These are phyloP conservation scores for Eucera pruinosa DNA, from an alignment of 2,888 invertebrate genomes.

Conservation along the genomic window DNA sequence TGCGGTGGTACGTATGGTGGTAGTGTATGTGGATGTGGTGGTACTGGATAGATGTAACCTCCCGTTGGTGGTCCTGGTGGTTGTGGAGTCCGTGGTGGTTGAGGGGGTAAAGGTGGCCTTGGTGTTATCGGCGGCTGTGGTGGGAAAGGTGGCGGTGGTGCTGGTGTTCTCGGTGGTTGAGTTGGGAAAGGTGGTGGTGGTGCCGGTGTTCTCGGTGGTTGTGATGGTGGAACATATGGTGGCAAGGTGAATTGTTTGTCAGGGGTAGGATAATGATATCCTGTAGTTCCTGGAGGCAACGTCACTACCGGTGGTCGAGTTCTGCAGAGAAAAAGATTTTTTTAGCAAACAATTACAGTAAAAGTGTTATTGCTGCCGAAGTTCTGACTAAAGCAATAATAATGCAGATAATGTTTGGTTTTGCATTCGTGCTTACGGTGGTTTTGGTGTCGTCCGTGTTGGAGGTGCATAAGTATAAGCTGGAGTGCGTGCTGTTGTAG, in stretches of 20 bases:
- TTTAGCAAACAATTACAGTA: background rate
- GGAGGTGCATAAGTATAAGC: too few species aligned
- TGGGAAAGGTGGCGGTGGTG: constrained; percentile 40
- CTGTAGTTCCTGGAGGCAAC: constrained; percentile 18
- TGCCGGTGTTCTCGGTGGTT: constrained; percentile 45
- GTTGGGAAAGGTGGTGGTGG: constrained; percentile 51
- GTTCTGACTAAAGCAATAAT: background rate
- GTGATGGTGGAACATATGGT: constrained; percentile 3
- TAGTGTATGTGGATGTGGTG: constrained; percentile 44
- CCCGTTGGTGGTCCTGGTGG: constrained; percentile 49
- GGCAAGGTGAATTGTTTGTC: background rate
- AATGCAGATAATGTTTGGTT: too few species aligned
- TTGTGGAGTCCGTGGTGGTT: constrained; percentile 21
- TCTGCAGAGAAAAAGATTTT: background rate
- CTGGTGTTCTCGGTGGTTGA: constrained; percentile 48
- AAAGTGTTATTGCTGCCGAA: background rate
- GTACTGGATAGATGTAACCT: constrained; percentile 56
- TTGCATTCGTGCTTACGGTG: too few species aligned
- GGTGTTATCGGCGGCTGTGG: constrained; percentile 44
- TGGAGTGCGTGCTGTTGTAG: background rate
- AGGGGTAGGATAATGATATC: constrained; percentile 42
- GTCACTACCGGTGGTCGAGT: background rate
- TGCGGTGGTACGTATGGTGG: constrained; percentile 58
- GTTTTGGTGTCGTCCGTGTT: too few species aligned
- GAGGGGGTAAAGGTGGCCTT: constrained; percentile 37